These are phyloP conservation scores for Phaethornis superciliosus DNA, from an alignment of 2,113 vertebrate genomes.

Conservation along the genomic window DNA sequence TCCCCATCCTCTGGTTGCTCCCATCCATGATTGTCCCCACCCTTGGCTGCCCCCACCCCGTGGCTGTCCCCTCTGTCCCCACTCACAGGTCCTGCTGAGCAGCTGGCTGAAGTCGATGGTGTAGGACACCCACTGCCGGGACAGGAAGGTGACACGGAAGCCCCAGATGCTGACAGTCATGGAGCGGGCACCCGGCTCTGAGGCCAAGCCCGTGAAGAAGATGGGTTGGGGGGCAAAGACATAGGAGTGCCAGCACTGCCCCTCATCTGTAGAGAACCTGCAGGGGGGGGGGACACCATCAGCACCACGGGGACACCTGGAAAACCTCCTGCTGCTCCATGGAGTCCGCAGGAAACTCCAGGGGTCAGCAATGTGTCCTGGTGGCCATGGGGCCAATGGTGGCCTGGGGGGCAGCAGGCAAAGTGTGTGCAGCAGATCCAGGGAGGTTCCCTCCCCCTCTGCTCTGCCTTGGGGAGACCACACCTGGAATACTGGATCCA, in stretches of 20 bases:
- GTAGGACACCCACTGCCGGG: slow-evolving; percentile 87
- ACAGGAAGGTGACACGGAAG: slow-evolving; percentile 79
- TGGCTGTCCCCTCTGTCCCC: neutral
- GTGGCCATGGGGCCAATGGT: too few relatives aligned
- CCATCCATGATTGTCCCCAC: neutral
- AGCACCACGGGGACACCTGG: too few relatives aligned
- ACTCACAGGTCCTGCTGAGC: slow-evolving; percentile 86
- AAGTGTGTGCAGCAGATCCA: too few relatives aligned
- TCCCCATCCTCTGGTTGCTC: too few relatives aligned
- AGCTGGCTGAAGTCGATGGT: slow-evolving; percentile 91
- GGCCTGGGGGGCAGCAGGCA: too few relatives aligned
- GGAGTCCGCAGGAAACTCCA: too few relatives aligned
- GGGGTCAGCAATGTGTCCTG: too few relatives aligned
- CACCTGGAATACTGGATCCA: too few relatives aligned
- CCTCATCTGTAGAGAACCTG: slow-evolving; percentile 94
- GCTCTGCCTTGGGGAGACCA: too few relatives aligned
- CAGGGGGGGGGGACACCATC: neutral
- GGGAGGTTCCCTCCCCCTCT: too few relatives aligned
- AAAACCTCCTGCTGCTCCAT: too few relatives aligned
- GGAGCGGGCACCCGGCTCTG: slow-evolving; percentile 89
- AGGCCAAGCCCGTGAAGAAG: slow-evolving; percentile 90
- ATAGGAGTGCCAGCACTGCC: slow-evolving; percentile 90
- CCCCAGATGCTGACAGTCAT: slow-evolving; percentile 95
- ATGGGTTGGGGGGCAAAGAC: slow-evolving; percentile 83
- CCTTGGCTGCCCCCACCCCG: neutral